Evolutionary conservation across 2,113 vertebrate species (phyloP).

Genomic region (Cacatua alba): DNA sequence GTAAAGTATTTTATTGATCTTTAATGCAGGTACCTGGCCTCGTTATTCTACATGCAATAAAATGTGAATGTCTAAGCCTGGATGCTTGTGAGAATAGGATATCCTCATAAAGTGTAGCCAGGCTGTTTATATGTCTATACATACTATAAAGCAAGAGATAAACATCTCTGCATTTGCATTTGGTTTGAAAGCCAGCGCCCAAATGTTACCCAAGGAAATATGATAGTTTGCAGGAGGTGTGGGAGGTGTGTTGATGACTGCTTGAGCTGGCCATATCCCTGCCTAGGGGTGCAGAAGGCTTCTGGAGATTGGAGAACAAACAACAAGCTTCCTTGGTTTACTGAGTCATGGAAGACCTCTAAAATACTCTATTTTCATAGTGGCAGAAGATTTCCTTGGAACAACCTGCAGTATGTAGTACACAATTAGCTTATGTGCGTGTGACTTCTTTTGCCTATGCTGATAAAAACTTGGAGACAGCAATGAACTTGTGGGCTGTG

Average conservation of each 20-base stretch:
- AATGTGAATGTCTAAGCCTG: neutral
- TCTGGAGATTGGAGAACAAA: neutral
- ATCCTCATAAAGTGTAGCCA: slow-evolving; percentile 18
- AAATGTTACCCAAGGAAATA: slow-evolving; percentile 24
- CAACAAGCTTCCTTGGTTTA: neutral
- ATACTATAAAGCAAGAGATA: slow-evolving; percentile 45
- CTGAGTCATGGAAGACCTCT: neutral
- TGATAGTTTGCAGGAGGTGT: neutral
- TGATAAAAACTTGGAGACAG: neutral
- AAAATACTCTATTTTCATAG: neutral
- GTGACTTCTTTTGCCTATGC: neutral
- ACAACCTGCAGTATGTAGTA: neutral
- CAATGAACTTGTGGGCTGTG: neutral
- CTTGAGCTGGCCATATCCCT: neutral
- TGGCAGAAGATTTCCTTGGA: neutral
- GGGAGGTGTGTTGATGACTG: neutral
- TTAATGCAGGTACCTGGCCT: slow-evolving; percentile 28
- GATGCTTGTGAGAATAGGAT: slow-evolving; percentile 4
- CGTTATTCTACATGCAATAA: slow-evolving; percentile 43
- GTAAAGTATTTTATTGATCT: slow-evolving; percentile 41
- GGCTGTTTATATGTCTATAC: slow-evolving; percentile 27
- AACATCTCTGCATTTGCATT: slow-evolving; percentile 53
- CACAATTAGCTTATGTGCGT: neutral
- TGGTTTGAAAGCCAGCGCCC: neutral
- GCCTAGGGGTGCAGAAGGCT: neutral